Evolutionary conservation across 2,888 invertebrate species (phyloP), one percentile per base, ranked within the genome.

Genomic region (Pollenia griseotomentosa): DNA sequence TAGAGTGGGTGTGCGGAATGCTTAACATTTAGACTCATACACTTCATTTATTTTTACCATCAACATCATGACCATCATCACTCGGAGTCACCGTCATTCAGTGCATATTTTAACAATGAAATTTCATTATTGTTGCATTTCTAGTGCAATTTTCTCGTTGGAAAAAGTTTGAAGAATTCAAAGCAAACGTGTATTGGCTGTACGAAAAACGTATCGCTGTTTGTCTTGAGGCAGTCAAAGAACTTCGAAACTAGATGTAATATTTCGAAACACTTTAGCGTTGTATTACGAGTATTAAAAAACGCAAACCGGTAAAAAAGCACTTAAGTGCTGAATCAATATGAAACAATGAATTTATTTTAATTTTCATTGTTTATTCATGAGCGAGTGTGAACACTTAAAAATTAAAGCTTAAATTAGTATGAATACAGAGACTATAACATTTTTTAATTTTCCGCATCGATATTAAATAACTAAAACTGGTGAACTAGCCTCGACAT

Each of bases 41-140:
- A 55, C 55, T 66, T 46, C 40, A 61, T 46, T 40, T 61, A 40
- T 48, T 61, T 40, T 61, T 33, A 19, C 59, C 33, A 53, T 2
- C 48, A 74, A 59, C 33, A 48, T 33, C 11, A 74, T 63, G 9
- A 51, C n/a, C 23, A 73, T 57, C 9, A 5, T 5, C 4, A 53
- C n/a, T 33, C 61, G 44, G 59, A 33, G 33, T 53, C 16, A 19
- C 23, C 19, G 65, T 53, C 53, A 75, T 42, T 75, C 53, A 23
- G 14, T 53, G 10, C 79, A 80, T 61, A 80, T 71, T 70, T 80
- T 61, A 12, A 63, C 61, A 61, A 71, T 79, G 71, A 80, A 71
- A 80, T 70, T 80, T 71, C 61, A 70, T 80, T 80, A 80, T 61
- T 19, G 70, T 70, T 53, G 75, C 14, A 44, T 53, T 75, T 65